A percentile compares a stretch with the other conserved stretches of the same genome.
Conservation (phyloP, 2,888 invertebrate genomes). For the Athrips mouffetella region DNA sequence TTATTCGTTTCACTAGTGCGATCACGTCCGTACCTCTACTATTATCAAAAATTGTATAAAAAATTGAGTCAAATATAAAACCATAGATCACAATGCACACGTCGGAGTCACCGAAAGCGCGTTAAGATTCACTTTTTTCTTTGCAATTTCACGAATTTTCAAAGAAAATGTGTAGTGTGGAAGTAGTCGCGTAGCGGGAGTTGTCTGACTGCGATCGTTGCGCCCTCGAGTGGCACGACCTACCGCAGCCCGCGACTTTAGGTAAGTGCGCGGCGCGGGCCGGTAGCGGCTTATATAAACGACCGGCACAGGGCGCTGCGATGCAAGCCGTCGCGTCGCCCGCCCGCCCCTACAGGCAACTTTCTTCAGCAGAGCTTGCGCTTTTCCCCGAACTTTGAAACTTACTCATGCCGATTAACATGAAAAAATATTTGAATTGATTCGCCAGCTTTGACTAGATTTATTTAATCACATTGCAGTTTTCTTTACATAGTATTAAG, state of each 20-base stretch:
- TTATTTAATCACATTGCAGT: no score
- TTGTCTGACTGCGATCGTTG: slow-evolving; percentile 64
- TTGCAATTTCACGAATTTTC: slow-evolving; percentile 75
- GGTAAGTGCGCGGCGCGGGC: slow-evolving; percentile 64
- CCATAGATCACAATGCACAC: slow-evolving; percentile 64
- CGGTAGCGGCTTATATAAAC: slow-evolving; percentile 47
- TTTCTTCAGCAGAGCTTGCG: slow-evolving; percentile 37
- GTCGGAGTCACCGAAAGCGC: slow-evolving; percentile 58
- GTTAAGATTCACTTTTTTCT: slow-evolving; percentile 63
- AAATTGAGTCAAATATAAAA: slow-evolving; percentile 48
- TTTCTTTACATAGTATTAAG: no score
- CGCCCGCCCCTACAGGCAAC: slow-evolving; percentile 32
- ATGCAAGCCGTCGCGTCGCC: slow-evolving; percentile 32
- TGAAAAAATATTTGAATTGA: not conserved
- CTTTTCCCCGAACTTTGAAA: slow-evolving; percentile 31
- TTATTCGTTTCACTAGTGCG: slow-evolving; percentile 61
- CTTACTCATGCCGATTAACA: slow-evolving; percentile 3
- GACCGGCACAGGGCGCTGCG: slow-evolving; percentile 22
- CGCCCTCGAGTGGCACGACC: slow-evolving; percentile 69
- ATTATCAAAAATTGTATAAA: slow-evolving; percentile 34
- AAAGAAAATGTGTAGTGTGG: slow-evolving; percentile 67
- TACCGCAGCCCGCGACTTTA: slow-evolving; percentile 66
- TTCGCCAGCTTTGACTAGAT: not conserved
- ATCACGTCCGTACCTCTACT: slow-evolving; percentile 53
- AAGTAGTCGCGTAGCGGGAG: slow-evolving; percentile 46